Evolutionary conservation across 2,888 invertebrate genomes (phyloP).

Genomic region (Allacma fusca): DNA sequence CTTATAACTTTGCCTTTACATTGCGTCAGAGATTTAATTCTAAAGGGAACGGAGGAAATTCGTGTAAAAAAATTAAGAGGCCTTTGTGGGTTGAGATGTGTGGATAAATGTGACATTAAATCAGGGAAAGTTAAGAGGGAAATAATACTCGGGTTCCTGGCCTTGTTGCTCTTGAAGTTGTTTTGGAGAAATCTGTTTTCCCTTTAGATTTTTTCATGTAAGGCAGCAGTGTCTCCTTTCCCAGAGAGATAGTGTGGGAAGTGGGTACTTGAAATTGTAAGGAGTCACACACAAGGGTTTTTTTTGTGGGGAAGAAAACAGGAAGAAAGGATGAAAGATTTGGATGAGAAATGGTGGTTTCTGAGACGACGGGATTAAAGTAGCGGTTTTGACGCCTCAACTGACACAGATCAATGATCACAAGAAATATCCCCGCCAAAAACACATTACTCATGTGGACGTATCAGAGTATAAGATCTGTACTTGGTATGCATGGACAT

Average conservation of each 20-base stretch:
- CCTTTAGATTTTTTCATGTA: background rate
- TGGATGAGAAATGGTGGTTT: conserved; percentile 45
- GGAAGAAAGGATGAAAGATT: conserved; percentile 22
- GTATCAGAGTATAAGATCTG: background rate
- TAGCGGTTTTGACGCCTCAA: conserved; percentile 51
- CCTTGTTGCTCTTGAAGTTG: no score
- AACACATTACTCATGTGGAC: conserved; percentile 48
- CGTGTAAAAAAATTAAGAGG: no score
- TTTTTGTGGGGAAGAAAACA: background rate
- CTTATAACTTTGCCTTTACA: no score
- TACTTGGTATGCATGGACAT: background rate
- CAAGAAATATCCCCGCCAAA: conserved; percentile 39
- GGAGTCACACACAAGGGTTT: background rate
- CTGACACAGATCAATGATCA: conserved; percentile 54
- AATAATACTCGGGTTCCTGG: no score
- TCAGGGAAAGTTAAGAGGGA: no score
- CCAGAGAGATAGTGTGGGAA: no score
- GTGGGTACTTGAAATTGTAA: conserved; percentile 1
- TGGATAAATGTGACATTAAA: no score
- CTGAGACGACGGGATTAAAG: conserved; percentile 44
- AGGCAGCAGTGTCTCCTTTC: no score
- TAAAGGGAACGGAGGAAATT: no score
- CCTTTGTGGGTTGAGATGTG: no score
- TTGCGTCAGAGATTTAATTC: no score
- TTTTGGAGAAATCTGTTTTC: background rate